phyloP scores from a whole-genome alignment of 2,888 invertebrate genomes.

The Oligia fasciuncula region DNA sequence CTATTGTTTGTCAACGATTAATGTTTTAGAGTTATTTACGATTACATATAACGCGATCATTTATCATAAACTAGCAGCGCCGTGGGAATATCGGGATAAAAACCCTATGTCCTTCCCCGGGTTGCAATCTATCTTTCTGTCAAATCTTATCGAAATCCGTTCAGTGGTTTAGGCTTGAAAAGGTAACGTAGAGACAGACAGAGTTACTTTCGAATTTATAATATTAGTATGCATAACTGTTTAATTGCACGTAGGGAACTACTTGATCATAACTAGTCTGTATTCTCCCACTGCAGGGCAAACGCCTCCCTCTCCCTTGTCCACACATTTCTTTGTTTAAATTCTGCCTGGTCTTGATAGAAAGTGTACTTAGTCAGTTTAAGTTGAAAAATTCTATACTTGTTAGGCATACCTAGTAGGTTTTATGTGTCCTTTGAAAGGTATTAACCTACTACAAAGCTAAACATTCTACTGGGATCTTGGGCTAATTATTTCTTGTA shows the following conservation, averaged over 20 bases:
- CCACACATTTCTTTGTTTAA: neutral
- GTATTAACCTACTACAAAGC: neutral
- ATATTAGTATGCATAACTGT: neutral
- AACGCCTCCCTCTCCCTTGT: neutral
- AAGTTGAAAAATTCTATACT: neutral
- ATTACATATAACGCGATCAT: neutral
- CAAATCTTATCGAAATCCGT: too few species aligned
- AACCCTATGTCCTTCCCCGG: too few species aligned
- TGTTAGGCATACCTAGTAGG: neutral
- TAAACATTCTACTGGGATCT: neutral
- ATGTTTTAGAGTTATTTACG: neutral
- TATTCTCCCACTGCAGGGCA: too few species aligned
- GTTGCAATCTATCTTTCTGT: too few species aligned
- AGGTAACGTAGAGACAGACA: too few species aligned
- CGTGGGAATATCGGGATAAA: too few species aligned
- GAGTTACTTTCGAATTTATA: too few species aligned
- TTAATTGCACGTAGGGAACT: neutral
- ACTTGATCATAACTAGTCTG: neutral
- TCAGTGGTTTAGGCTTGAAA: too few species aligned
- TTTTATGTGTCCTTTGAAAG: neutral
- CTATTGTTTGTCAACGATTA: neutral
- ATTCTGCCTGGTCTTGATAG: neutral
- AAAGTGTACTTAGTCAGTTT: neutral
- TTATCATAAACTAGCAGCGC: neutral
- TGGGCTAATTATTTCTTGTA: neutral